Evolutionary conservation across 64 coral and sea anemone genomes (phyloP).

Genomic region (Trachythela sp.): DNA sequence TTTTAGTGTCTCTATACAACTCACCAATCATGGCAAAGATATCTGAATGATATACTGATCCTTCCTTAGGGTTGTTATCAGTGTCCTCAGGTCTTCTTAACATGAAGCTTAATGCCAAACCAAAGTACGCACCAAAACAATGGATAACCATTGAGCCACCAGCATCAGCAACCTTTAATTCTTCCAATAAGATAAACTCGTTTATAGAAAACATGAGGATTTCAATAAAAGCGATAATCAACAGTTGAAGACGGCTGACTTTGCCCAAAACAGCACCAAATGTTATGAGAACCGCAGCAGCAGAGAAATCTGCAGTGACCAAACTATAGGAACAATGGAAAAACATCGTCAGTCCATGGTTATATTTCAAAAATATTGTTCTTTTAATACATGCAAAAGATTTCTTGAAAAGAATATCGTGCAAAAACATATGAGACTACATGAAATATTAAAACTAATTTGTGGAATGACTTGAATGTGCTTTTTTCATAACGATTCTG

Average conservation of each 20-base stretch:
- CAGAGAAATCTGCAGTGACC: conserved; percentile 69
- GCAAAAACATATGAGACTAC: too few species aligned
- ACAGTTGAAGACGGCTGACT: conserved; percentile 83
- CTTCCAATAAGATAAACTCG: conserved; percentile 61
- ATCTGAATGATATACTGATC: conserved; percentile 75
- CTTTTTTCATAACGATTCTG: too few species aligned
- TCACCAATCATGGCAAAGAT: conserved; percentile 75
- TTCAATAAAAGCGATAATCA: conserved; percentile 70
- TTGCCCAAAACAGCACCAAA: conserved; percentile 88
- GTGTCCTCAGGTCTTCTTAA: conserved; percentile 27
- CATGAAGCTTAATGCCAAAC: conserved; percentile 60
- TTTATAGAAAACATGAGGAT: conserved; percentile 69
- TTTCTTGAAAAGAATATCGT: too few species aligned
- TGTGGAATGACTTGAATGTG: too few species aligned
- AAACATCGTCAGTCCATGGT: too few species aligned
- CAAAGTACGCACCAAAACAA: conserved; percentile 81
- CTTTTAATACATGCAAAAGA: too few species aligned
- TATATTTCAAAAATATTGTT: too few species aligned
- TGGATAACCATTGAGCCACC: conserved; percentile 88
- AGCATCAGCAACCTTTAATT: conserved; percentile 75
- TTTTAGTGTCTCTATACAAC: not conserved
- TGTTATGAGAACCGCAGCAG: conserved; percentile 77
- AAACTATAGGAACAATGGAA: conserved; percentile 33
- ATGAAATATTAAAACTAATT: too few species aligned
- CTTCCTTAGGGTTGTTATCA: conserved; percentile 57